phyloP scores from a whole-genome alignment of 2,888 invertebrate genomes.

The Ochropleura leucogaster region DNA sequence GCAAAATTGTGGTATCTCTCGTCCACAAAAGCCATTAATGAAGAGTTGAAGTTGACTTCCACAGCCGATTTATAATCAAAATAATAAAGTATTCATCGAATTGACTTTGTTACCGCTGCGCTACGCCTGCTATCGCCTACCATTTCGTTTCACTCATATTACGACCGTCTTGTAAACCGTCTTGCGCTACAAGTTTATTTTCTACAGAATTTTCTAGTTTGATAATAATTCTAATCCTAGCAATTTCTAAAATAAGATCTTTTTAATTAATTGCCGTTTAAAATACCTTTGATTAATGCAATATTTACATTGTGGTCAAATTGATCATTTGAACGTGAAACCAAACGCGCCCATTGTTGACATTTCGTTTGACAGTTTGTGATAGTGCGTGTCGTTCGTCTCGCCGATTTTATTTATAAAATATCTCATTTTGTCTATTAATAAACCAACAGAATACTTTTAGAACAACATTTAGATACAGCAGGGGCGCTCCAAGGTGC shows the following conservation, averaged over 20 bases:
- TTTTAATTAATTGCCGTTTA: not conserved
- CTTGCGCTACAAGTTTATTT: not conserved
- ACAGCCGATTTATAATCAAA: not conserved
- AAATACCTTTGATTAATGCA: not conserved
- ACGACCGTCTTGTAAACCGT: not conserved
- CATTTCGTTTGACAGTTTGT: constrained; percentile 62
- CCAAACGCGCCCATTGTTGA: constrained; percentile 50
- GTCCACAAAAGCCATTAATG: too few relatives aligned
- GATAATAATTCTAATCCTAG: not conserved
- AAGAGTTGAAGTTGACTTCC: too few relatives aligned
- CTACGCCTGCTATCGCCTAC: not conserved
- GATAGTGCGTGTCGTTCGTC: constrained; percentile 62
- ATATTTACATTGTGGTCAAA: not conserved
- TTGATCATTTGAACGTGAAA: constrained; percentile 22
- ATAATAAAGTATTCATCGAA: not conserved
- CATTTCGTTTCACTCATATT: not conserved
- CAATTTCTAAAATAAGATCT: not conserved
- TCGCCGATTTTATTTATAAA: constrained; percentile 84
- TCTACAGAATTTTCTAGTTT: not conserved
- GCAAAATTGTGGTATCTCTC: too few relatives aligned
- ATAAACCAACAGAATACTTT: constrained; percentile 83
- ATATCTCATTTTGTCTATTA: constrained; percentile 83
- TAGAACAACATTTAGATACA: constrained; percentile 80
- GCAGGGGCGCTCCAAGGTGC: constrained; percentile 77
- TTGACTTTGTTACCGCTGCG: not conserved